Base-by-base conservation (phyloP, 2,888 invertebrate genomes). In the Herminia tarsipennalis region DNA sequence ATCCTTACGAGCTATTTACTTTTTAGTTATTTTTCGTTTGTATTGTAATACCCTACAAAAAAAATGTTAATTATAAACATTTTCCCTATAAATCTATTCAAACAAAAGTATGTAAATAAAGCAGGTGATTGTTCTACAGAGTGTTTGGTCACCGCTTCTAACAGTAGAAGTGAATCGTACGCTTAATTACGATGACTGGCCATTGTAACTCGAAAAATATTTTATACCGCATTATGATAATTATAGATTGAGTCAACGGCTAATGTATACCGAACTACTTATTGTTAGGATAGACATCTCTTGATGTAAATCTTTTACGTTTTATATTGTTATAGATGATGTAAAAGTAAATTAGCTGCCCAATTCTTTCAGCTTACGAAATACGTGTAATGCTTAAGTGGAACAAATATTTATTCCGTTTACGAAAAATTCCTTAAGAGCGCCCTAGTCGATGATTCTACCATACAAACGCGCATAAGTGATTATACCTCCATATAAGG, bases 131-230 rank as follows among this genome's bases (percentile, higher is more conserved):
- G 57, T 59, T 55, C 57, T 51, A 21, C 38, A 20, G 44, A 41
- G 36, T 53, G 56, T 66, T 69, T 58, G 51, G 56, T 64, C 74
- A 67, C 70, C 64, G 69, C 75, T 72, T 70, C 76, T 74, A 76
- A 69, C 70, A 65, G 68, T 66, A 58, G 57, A 52, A 47, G 84
- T 83, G 82, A 84, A 83, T 85, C 83, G 80, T 76, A 65, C 79
- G 46, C 48, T 86, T 87, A 87, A 87, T 86, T 81, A 76, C 75
- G 80, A 84, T 88, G 87, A 88, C 87, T 87, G 63, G 85, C 77
- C 69, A 54, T 66, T 74, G 72, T 70, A 67, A 53, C 66, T 67
- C 73, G 63, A 78, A 84, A 81, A 70, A 78, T 76, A 73, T 83
- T 83, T 84, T 78, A 79, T 78, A 72, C 70, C 70, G 70, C 84